Evolutionary conservation across 1,140 invertebrate genomes (phyloP).

Genomic region (Macrobrachium nipponense): DNA sequence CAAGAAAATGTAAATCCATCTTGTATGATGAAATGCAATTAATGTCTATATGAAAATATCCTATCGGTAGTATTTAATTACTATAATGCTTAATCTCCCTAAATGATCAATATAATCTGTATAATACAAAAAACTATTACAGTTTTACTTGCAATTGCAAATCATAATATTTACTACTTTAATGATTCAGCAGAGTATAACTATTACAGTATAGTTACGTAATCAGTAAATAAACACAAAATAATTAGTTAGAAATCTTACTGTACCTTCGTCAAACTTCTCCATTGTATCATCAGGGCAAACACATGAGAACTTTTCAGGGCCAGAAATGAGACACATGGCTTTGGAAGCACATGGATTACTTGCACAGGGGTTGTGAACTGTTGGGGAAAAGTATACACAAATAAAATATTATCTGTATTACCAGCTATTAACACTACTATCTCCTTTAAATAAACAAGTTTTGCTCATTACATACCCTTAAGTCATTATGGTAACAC

Average conservation of each 20-base stretch:
- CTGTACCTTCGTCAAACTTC: slow-evolving; percentile 55
- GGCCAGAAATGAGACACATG: slow-evolving; percentile 64
- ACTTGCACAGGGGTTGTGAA: slow-evolving; percentile 38
- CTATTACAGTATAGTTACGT: background rate
- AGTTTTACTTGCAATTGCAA: no score
- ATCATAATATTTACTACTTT: no score
- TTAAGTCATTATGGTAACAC: no score
- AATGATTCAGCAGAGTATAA: background rate
- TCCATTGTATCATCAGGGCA: slow-evolving; percentile 76
- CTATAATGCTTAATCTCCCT: background rate
- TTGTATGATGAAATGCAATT: no score
- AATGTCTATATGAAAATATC: no score
- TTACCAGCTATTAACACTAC: no score
- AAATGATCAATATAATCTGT: background rate
- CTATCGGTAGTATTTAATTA: no score
- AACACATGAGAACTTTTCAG: slow-evolving; percentile 71
- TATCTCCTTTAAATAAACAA: no score
- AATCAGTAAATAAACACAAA: background rate
- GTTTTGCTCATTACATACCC: no score
- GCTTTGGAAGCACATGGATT: slow-evolving; percentile 66
- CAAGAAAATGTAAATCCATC: no score
- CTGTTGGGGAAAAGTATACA: slow-evolving; percentile 17
- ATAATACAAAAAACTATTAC: background rate
- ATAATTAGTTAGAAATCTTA: slow-evolving; percentile 1
- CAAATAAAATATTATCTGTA: no score